These are phyloP conservation scores for Macropis europaea DNA, from an alignment of 2,888 invertebrate species.

Conservation along the genomic window DNA sequence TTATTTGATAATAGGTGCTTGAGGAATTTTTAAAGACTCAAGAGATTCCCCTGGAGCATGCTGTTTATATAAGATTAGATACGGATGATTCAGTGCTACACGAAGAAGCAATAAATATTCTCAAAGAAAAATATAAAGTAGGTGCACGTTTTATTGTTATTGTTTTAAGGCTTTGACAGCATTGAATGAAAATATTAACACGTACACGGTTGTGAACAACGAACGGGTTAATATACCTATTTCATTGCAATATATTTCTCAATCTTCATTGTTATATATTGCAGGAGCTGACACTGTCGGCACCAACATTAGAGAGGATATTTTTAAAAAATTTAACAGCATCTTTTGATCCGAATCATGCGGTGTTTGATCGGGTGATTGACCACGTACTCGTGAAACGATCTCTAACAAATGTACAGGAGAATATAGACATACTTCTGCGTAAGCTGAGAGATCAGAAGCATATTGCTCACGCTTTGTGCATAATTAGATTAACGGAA, in stretches of 20 bases:
- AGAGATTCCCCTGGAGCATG: slow-evolving; percentile 63
- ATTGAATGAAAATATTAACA: no score
- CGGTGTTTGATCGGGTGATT: slow-evolving; percentile 71
- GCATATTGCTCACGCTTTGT: slow-evolving; percentile 74
- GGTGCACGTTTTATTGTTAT: background rate
- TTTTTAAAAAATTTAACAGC: slow-evolving; percentile 75
- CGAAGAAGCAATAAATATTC: slow-evolving; percentile 68
- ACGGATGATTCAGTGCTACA: slow-evolving; percentile 65
- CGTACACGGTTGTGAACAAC: no score
- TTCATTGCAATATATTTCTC: background rate
- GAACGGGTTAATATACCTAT: no score
- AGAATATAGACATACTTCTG: slow-evolving; percentile 68
- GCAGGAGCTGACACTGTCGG: slow-evolving; percentile 64
- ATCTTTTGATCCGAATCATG: slow-evolving; percentile 71
- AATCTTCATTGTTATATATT: slow-evolving; percentile 34
- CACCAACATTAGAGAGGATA: slow-evolving; percentile 71
- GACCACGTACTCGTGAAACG: slow-evolving; percentile 73
- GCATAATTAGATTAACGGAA: slow-evolving; percentile 72
- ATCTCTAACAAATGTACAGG: slow-evolving; percentile 65
- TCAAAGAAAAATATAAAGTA: slow-evolving; percentile 71
- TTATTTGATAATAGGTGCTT: slow-evolving; percentile 64
- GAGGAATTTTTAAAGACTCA: slow-evolving; percentile 65
- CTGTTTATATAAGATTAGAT: slow-evolving; percentile 70
- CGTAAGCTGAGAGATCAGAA: slow-evolving; percentile 69
- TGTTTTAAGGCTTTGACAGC: no score